Conservation (phyloP, 2,888 invertebrate species). For the Anarsia innoxiella region DNA sequence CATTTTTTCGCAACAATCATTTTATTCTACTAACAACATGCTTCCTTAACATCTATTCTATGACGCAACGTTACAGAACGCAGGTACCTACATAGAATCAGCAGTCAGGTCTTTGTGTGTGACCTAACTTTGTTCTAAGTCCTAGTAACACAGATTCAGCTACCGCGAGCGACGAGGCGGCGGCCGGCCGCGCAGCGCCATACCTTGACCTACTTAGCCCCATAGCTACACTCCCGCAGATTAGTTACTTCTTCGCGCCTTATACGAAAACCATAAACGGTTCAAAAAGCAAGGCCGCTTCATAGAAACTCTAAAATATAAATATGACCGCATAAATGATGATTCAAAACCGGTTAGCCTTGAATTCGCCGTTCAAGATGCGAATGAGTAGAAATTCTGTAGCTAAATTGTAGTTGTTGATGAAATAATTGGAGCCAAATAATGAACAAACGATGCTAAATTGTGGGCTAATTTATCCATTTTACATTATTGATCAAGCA, state of each 20-base stretch:
- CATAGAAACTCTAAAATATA: slow-evolving; percentile 7
- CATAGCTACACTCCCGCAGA: background rate
- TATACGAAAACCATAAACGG: slow-evolving; percentile 23
- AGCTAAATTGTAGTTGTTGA: too few species aligned
- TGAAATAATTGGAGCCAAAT: too few species aligned
- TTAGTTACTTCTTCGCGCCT: slow-evolving; percentile 26
- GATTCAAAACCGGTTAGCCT: slow-evolving; percentile 13
- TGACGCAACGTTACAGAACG: too few species aligned
- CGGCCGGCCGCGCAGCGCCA: background rate
- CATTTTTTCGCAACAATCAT: too few species aligned
- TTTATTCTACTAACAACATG: too few species aligned
- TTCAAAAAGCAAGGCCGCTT: slow-evolving; percentile 6
- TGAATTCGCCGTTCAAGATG: slow-evolving; percentile 5
- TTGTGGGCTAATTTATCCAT: too few species aligned
- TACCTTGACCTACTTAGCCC: slow-evolving; percentile 13
- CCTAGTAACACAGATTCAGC: slow-evolving; percentile 10
- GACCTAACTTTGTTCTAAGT: slow-evolving; percentile 10
- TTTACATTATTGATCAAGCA: too few species aligned
- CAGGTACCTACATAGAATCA: too few species aligned
- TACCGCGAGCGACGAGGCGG: background rate
- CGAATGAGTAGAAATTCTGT: slow-evolving; percentile 6
- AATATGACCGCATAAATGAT: slow-evolving; percentile 3
- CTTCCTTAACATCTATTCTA: too few species aligned
- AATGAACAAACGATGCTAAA: too few species aligned
- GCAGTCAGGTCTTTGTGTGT: background rate